Percentiles rank a stretch among this genome's conserved stretches.
These are phyloP conservation scores for Eunapius fragilis DNA, from an alignment of 37 sponge, comb jelly and placozoan genomes.

Conservation along the genomic window DNA sequence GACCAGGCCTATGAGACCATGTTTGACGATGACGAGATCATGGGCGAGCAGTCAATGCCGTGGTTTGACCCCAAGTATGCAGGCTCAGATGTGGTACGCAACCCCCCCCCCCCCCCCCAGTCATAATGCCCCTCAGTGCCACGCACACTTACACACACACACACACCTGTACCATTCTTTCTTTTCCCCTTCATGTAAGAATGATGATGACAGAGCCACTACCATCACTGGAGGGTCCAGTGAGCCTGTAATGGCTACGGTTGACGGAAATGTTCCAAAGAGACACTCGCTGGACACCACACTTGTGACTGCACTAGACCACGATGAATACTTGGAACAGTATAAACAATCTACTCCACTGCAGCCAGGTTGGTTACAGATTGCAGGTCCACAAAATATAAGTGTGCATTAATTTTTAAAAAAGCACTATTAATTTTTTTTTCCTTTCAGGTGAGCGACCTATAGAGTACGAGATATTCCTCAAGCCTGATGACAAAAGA, in stretches of 20 bases:
- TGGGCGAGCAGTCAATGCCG: conserved; percentile 46
- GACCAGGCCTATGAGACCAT: conserved; percentile 57
- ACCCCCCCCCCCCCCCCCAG: background rate
- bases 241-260: conserved; percentile 44
- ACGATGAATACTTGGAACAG: conserved; percentile 23
- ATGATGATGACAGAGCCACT: conserved; percentile 30
- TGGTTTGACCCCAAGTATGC: conserved; percentile 74
- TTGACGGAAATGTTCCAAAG: conserved; percentile 48
- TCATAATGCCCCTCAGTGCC: background rate
- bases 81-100: background rate
- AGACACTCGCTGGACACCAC: no score
- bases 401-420: no score
- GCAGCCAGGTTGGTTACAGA: conserved; percentile 49
- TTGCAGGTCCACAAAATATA: no score
- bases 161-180: background rate
- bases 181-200: background rate
- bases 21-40: conserved; percentile 68
- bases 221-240: no score
- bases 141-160: background rate
- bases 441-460: conserved; percentile 20
- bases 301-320: conserved; percentile 11
- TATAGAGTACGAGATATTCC: conserved; percentile 46
- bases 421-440: no score
- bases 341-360: conserved; percentile 45
- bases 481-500: background rate